Base-by-base conservation (phyloP, 2,888 invertebrate species). In the Cosmopolites sordidus region DNA sequence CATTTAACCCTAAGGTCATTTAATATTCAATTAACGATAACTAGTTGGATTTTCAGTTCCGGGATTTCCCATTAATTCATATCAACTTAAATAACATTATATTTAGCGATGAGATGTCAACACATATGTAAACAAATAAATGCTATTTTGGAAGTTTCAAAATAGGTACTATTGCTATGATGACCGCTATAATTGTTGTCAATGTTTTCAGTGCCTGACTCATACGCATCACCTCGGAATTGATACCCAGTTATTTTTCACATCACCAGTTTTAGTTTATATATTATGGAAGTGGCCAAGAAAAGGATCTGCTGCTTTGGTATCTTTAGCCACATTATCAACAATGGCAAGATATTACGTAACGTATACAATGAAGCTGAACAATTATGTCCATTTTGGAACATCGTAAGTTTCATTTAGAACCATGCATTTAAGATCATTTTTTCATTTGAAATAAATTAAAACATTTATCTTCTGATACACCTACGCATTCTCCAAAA, bases 191-290 rank as follows among this genome's bases (percentile, higher is more conserved):
- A 37, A 37, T n/a, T 37, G 3, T 37, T 37, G 37, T 8, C 11
- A 17, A 48, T 48, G 37, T 54, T 76, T 74, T 52, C 66, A 83
- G 83, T 86, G 85, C 64, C 71, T 86, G 16, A 85, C 84, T 0
- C 85, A 86, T 60, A 86, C 86, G 0, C 86, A 86, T 69, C 86
- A 86, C 64, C 65, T 85, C 44, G 85, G 85, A 29, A 86, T 86
- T 56, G 86, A 86, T 63, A 85, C 83, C 0, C 83, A 86, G 69
- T 69, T 86, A 16, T 86, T 85, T 65, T 74, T 79, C 0, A 63
- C 80, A 14, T 82, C 84, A 1, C 85, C 85, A 0, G 61, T 83
- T 5, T 71, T 84, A 64, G 77, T 83, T 2, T 71, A 76, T 40
- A 48, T 76, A 1, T 64, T 86, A 14, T 84, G 83, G 79, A 82